These are phyloP conservation scores for Heliconius eleuchia DNA, from an alignment of 1,140 invertebrate genomes.

Conservation along the genomic window DNA sequence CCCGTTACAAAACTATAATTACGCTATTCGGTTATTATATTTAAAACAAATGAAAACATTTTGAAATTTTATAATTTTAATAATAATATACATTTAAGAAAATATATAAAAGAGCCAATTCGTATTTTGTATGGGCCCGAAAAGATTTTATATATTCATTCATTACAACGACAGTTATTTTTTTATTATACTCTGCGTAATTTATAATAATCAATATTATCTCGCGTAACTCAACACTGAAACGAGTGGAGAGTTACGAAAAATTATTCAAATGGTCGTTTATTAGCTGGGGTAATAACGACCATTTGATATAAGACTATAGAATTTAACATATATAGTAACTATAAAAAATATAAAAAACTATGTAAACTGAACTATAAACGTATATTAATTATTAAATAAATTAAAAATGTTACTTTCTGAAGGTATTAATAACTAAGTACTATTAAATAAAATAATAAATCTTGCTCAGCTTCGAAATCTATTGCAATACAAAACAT, in stretches of 20 bases:
- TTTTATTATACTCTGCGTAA: conserved; percentile 23
- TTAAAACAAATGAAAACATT: conserved; percentile 41
- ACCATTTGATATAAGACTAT: conserved; percentile 52
- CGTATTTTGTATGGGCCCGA: conserved; percentile 49
- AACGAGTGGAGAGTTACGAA: neutral
- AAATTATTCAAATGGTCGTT: conserved; percentile 59
- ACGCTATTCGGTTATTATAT: conserved; percentile 31
- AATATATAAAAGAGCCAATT: conserved; percentile 59
- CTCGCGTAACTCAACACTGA: conserved; percentile 3
- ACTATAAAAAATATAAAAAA: conserved; percentile 29
- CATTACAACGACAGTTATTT: conserved; percentile 16
- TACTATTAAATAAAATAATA: conserved; percentile 32
- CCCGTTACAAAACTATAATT: conserved; percentile 44
- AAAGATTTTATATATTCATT: conserved; percentile 23
- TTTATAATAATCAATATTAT: conserved; percentile 23
- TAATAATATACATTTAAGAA: conserved; percentile 60
- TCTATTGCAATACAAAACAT: conserved; percentile 18
- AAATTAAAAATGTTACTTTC: neutral
- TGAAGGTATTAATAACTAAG: neutral
- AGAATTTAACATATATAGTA: conserved; percentile 23
- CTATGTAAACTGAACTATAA: neutral
- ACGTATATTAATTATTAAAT: neutral
- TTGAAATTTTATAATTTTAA: conserved; percentile 44
- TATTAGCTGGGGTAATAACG: conserved; percentile 73
- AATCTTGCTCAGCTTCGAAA: conserved; percentile 57